These are phyloP conservation scores for Otus scops DNA, from an alignment of 2,797 vertebrate genomes.

Conservation along the genomic window DNA sequence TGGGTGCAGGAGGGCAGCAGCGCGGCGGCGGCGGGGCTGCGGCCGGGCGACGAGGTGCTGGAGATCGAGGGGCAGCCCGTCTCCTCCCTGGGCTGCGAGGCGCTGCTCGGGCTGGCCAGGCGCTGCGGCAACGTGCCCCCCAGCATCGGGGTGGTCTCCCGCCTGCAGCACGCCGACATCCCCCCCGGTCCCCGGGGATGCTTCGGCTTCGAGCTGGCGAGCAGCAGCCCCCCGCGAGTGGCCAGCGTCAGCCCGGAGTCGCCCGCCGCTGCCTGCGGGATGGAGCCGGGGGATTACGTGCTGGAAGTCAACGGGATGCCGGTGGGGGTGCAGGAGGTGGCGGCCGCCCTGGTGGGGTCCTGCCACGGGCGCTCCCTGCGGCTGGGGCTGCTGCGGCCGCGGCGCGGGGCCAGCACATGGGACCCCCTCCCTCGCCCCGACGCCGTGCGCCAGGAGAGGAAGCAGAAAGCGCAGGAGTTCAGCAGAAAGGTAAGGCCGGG, in stretches of 20 bases:
- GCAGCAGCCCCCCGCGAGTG: slow-evolving; percentile 82
- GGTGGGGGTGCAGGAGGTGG: slow-evolving; percentile 77
- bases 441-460: slow-evolving; percentile 77
- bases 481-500: slow-evolving; percentile 82
- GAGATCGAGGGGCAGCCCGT: slow-evolving; percentile 94
- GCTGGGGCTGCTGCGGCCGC: slow-evolving; percentile 84
- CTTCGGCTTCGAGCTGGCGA: slow-evolving; percentile 84
- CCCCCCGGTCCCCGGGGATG: slow-evolving; percentile 75
- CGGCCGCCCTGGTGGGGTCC: slow-evolving; percentile 77
- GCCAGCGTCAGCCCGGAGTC: slow-evolving; percentile 83
- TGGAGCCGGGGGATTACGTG: slow-evolving; percentile 85
- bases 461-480: slow-evolving; percentile 90
- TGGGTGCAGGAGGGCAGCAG: slow-evolving; percentile 93
- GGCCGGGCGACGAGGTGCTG: slow-evolving; percentile 92
- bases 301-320: slow-evolving; percentile 87
- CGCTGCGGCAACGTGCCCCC: slow-evolving; percentile 89
- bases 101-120: slow-evolving; percentile 83
- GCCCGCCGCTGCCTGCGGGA: slow-evolving; percentile 80
- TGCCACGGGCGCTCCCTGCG: slow-evolving; percentile 75
- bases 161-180: slow-evolving; percentile 83
- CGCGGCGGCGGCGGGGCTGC: slow-evolving; percentile 87
- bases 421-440: slow-evolving; percentile 70
- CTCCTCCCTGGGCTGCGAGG: slow-evolving; percentile 79
- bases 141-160: slow-evolving; percentile 93
- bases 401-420: slow-evolving; percentile 44